These are phyloP conservation scores for Synanceia verrucosa DNA, from an alignment of 2,797 vertebrate genomes.

Conservation along the genomic window DNA sequence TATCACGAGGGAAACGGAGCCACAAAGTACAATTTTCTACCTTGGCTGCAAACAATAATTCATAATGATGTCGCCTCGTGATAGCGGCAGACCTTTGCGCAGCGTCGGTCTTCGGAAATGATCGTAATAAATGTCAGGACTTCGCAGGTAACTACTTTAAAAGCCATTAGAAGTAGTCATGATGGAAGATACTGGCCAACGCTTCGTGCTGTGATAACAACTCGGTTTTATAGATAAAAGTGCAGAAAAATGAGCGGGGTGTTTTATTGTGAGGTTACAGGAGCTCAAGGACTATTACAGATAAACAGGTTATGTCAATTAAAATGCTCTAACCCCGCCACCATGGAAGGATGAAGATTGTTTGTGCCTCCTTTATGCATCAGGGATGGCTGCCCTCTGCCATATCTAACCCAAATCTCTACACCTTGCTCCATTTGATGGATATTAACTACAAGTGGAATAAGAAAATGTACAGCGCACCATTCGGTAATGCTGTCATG, in stretches of 20 bases:
- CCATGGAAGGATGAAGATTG: background rate
- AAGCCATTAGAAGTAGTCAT: conserved; percentile 94
- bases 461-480: conserved; percentile 43
- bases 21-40: conserved; percentile 99
- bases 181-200: conserved; percentile 88
- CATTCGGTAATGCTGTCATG: conserved; percentile 59
- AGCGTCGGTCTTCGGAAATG: conserved; percentile 86
- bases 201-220: conserved; percentile 89
- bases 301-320: conserved; percentile 75
- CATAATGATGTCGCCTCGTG: conserved; percentile 96
- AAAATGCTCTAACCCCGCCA: conserved; percentile 24
- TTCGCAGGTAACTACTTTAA: conserved; percentile 98
- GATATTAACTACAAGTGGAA: conserved; percentile 31
- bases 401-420: conserved; percentile 10
- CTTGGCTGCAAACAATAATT: conserved; percentile 99
- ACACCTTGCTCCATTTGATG: conserved; percentile 36
- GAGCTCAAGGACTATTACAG: conserved; percentile 65
- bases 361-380: conserved; percentile 5
- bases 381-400: background rate
- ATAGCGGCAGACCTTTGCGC: conserved; percentile 93
- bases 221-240: conserved; percentile 71
- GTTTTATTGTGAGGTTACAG: conserved; percentile 65
- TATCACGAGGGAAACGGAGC: conserved; percentile 94
- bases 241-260: conserved; percentile 52
- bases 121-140: conserved; percentile 96